Evolutionary conservation across 2,113 vertebrate genomes (phyloP), one percentile per base, ranked within the genome.

Genomic region (Trachemys scripta): DNA sequence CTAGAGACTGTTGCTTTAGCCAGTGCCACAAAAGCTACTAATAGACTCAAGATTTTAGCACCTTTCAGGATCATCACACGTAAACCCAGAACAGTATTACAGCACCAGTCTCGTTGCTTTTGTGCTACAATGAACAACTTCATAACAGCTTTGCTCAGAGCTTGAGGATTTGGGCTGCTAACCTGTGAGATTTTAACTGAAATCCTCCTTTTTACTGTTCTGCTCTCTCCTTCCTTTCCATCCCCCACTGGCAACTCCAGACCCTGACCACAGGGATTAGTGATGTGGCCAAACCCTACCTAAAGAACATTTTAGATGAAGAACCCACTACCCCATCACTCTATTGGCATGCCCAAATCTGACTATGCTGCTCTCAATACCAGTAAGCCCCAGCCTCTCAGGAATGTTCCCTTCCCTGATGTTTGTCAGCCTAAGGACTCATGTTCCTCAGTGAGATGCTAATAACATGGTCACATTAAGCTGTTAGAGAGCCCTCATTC

Each of bases 381-480:
- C 38, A 93, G 50, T 81, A 53, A 87, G 62, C 76, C 56, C 47
- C 35, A 88, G 38, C 38, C 16, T 80, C 27, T 65, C 82, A 84
- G 87, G 93, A 69, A 87, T 35, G 49, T 31, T 81, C 87, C 82
- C 82, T 90, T 95, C 89, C 88, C 81, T 96, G 75, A 47, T 47
- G 90, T 59, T 51, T 96, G 93, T 91, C 91, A 95, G 93, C 95
- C 95, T 79, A 45, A 59, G 93, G 88, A 92, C 51, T 96, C 69
- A 27, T 45, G 84, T 91, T 92, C 88, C 91, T 94, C 45, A 96
- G 75, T 92, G 92, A 90, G 57, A 47, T 80, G 17, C 54, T 94
- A 85, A 92, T 29, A 45, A 90, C 0, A 50, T 2, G 2, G 35
- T 49, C 29, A 9, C 35, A 59, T n/a, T 84, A 85, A 87, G 94